These are phyloP conservation scores for Pagrus major DNA, from an alignment of 2,113 vertebrate species.

Conservation along the genomic window DNA sequence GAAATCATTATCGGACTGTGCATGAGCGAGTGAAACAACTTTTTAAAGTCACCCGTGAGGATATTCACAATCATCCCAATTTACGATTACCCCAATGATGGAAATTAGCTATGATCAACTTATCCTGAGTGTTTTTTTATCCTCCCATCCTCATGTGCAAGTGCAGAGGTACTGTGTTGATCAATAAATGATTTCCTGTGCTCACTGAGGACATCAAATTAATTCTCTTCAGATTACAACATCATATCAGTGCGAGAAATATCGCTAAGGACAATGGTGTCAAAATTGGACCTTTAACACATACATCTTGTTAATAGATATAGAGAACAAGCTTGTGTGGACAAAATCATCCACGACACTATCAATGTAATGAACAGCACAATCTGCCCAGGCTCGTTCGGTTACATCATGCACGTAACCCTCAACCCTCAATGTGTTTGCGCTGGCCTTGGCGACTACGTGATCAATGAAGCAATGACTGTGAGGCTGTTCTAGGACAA, in stretches of 20 bases:
- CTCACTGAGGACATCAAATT: background rate
- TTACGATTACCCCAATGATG: too few species aligned
- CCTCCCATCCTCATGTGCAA: too few species aligned
- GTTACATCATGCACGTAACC: constrained; percentile 27
- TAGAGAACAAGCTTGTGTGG: background rate
- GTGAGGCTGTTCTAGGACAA: constrained; percentile 58
- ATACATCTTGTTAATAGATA: background rate
- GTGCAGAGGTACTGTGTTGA: background rate
- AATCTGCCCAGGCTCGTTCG: background rate
- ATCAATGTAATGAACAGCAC: constrained; percentile 7
- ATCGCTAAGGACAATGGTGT: background rate
- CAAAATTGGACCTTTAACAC: background rate
- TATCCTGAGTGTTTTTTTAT: too few species aligned
- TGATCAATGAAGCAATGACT: constrained; percentile 55
- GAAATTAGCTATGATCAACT: too few species aligned
- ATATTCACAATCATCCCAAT: too few species aligned
- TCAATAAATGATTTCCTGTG: constrained; percentile 22
- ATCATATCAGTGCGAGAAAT: background rate
- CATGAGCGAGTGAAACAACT: too few species aligned
- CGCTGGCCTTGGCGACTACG: constrained; percentile 24
- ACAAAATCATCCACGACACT: background rate
- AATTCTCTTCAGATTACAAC: background rate
- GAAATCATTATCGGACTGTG: too few species aligned
- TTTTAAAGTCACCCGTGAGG: too few species aligned
- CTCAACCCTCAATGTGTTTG: constrained; percentile 5